phyloP scores from a whole-genome alignment of 2,888 invertebrate species.

The Hyppa rectilinea region DNA sequence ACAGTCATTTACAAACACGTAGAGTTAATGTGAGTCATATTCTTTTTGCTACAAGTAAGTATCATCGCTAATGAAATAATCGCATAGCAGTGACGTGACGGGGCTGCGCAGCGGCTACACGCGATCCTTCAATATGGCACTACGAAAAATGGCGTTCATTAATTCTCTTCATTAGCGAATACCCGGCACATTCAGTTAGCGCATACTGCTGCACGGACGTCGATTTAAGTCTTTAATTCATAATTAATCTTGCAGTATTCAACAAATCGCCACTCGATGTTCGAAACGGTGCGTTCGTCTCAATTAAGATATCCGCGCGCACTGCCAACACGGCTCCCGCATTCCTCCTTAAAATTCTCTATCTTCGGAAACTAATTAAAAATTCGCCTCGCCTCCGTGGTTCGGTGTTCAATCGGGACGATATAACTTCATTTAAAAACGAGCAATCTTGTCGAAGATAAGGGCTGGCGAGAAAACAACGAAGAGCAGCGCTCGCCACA shows the following conservation, averaged over 20 bases:
- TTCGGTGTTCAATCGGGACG: constrained; percentile 88
- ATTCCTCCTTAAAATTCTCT: constrained; percentile 89
- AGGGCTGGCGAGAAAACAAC: constrained; percentile 89
- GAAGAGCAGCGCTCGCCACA: constrained; percentile 88
- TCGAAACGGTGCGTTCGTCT: constrained; percentile 82
- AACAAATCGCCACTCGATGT: constrained; percentile 84
- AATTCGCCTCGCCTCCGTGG: constrained; percentile 89
- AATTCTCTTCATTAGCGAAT: constrained; percentile 82
- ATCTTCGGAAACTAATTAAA: constrained; percentile 91
- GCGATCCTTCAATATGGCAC: constrained; percentile 79
- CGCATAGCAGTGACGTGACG: constrained; percentile 71
- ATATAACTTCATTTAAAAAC: constrained; percentile 91
- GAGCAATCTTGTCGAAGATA: constrained; percentile 90
- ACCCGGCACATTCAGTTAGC: constrained; percentile 73
- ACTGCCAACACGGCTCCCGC: constrained; percentile 85
- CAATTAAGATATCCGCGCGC: constrained; percentile 88
- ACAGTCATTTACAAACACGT: constrained; percentile 61
- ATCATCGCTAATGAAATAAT: constrained; percentile 74
- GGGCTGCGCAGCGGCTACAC: constrained; percentile 73
- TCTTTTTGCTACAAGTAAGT: constrained; percentile 66
- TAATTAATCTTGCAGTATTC: constrained; percentile 83
- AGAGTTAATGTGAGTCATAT: constrained; percentile 63
- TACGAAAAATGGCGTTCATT: constrained; percentile 82
- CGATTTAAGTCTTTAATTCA: constrained; percentile 82
- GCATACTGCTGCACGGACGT: constrained; percentile 71